Evolutionary conservation across 2,888 invertebrate genomes (phyloP), one percentile per base, ranked within the genome.

Genomic region (Oligia strigilis): DNA sequence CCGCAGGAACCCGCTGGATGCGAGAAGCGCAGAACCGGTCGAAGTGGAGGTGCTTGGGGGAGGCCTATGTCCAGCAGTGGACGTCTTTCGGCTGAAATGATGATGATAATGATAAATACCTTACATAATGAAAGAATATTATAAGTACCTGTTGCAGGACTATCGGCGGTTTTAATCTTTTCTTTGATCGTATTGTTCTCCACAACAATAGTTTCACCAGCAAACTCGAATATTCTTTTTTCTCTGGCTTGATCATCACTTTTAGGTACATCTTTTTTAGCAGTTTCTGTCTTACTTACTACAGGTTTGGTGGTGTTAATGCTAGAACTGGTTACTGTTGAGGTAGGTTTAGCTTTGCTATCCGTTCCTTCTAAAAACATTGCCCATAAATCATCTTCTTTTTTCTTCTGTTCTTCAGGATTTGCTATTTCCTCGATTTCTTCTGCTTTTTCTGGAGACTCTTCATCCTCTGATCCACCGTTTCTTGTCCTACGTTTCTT

Each of bases 171-270:
- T 90, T 96, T 96, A 14, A 96, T 92, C 86, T 93, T 95, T 87
- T 97, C 97, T 87, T 96, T 95, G 83, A 94, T 95, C 69, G 94
- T 90, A 92, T 94, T 93, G 90, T 96, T 94, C 92, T 97, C 97
- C 8, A 97, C 97, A 71, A 97, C 97, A 74, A 98, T 98, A 92
- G 98, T 98, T 96, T 99, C 99, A 14, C 99, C 99, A 65, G 99
- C 99, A 97, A 99, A 99, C 92, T 99, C 98, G 92, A 98, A 98
- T 83, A 98, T 97, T 93, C 98, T 97, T 36, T 97, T 98, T 76
- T 98, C 97, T 92, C 97, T 97, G 4, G 94, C 95, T 87, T 94
- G 94, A n/a, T 91, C 92, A 72, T 98, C 97, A 89, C 86, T 86
- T 75, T 87, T 80, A 49, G 83, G 23, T 46, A 71, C 85, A 17